Base-by-base conservation (phyloP, 2,888 invertebrate species). In the Leistus spinibarbis region DNA sequence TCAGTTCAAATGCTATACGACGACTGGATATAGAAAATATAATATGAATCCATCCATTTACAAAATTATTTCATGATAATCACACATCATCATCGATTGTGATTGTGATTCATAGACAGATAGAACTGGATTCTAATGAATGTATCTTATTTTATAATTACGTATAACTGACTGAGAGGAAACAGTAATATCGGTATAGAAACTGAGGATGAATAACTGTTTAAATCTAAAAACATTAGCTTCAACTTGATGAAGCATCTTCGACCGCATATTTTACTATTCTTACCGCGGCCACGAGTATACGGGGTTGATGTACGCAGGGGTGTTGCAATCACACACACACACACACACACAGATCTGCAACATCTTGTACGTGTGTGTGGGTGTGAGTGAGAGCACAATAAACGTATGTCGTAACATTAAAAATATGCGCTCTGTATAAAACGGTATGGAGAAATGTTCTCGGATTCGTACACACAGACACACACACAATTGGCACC, bases 341-440 rank as follows among this genome's bases (percentile, higher is more conserved):
- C 22, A 54, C 69, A 62, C 17, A 56, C n/a, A 40, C 40, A 54
- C 54, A 54, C 17, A 20, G n/a, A 54, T 16, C 57, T 53, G 19
- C 27, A 60, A 62, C 19, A 22, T 69, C 54, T 53, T 57, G 63
- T 22, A 57, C 57, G 60, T 66, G 56, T 24, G 27, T 27, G 24
- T 53, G 69, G 27, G 57, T 69, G 54, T 23, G 70, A 63, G 68
- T 40, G 70, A 76, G 77, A 77, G 70, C 71, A 67, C 71, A 68
- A 68, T 27, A 71, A 69, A 68, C 70, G 78, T 78, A 73, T 63
- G 78, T 78, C 78, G 77, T 78, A 77, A 78, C 79, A 79, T 80
- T 79, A 80, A 79, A 79, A 80, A 79, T 80, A 78, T 78, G 78
- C 78, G 78, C 77, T 23, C 78, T 23, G 23, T 10, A 40, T 40